These are phyloP conservation scores for Onthophagus taurus DNA, from an alignment of 1,140 invertebrate species.

Conservation along the genomic window DNA sequence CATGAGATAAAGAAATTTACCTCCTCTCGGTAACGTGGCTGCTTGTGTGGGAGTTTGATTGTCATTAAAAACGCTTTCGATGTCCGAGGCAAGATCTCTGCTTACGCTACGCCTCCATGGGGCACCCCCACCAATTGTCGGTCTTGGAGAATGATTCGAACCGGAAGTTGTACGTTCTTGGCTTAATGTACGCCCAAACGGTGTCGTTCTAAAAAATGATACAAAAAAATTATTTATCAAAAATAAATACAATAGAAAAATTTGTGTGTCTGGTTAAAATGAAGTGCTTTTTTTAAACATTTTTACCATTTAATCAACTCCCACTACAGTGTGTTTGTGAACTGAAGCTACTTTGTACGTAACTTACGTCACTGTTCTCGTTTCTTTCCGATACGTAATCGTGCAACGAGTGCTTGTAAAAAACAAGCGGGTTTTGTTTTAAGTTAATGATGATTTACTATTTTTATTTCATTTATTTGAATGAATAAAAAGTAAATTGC, in stretches of 20 bases:
- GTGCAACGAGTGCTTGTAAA: constrained; percentile 31
- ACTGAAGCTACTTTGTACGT: no score
- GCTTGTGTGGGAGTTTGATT: constrained; percentile 34
- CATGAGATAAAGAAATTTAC: constrained; percentile 28
- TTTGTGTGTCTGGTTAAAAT: not conserved
- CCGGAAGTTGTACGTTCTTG: constrained; percentile 21
- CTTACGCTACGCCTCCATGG: constrained; percentile 51
- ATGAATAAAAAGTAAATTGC: not conserved
- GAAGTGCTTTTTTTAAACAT: not conserved
- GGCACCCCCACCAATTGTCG: constrained; percentile 33
- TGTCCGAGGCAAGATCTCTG: constrained; percentile 45
- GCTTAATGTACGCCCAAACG: constrained; percentile 29
- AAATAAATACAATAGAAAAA: not conserved
- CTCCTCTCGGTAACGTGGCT: constrained; percentile 49
- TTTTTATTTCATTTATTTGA: not conserved
- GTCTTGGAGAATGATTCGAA: constrained; percentile 17
- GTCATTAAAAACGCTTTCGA: constrained; percentile 45
- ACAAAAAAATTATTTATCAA: not conserved
- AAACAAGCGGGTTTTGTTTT: constrained; percentile 8
- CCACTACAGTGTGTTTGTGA: no score
- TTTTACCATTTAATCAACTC: not conserved
- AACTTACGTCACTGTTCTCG: constrained; percentile 32
- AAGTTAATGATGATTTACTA: not conserved
- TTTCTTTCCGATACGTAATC: constrained; percentile 28
- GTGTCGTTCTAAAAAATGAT: constrained; percentile 25